phyloP scores from a whole-genome alignment of 1,140 invertebrate species.

The Calephelis virginiensis region DNA sequence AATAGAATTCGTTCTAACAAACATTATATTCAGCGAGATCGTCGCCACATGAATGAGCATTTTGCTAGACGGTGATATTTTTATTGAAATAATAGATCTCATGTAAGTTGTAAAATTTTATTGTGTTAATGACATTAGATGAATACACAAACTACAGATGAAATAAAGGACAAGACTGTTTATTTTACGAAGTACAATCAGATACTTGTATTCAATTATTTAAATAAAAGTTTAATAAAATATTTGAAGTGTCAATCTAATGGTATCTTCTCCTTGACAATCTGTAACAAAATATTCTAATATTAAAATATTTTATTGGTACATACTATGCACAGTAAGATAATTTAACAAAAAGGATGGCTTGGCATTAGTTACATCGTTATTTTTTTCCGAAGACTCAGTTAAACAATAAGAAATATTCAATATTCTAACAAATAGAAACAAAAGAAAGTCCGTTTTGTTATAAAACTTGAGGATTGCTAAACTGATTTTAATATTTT shows the following conservation, averaged over 20 bases:
- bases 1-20: slow-evolving; percentile 62
- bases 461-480: too few species aligned
- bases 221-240: too few species aligned
- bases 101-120: slow-evolving; percentile 19
- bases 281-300: slow-evolving; percentile 69
- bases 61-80: slow-evolving; percentile 54
- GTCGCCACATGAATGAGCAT: slow-evolving; percentile 62
- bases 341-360: too few species aligned
- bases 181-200: neutral
- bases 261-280: slow-evolving; percentile 81
- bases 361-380: too few species aligned
- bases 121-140: slow-evolving; percentile 22
- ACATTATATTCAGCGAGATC: slow-evolving; percentile 63
- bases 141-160: slow-evolving; percentile 35
- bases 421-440: too few species aligned
- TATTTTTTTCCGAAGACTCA: too few species aligned
- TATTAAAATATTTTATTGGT: neutral
- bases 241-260: slow-evolving; percentile 66
- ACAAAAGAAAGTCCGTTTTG: too few species aligned
- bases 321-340: neutral
- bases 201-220: neutral
- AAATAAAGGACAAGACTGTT: slow-evolving; percentile 4
- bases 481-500: too few species aligned
- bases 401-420: too few species aligned
- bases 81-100: slow-evolving; percentile 16